A percentile compares a stretch with the other conserved stretches of the same genome.
Evolutionary conservation across 1,140 invertebrate genomes (phyloP).

Genomic region (Papilio helenus): DNA sequence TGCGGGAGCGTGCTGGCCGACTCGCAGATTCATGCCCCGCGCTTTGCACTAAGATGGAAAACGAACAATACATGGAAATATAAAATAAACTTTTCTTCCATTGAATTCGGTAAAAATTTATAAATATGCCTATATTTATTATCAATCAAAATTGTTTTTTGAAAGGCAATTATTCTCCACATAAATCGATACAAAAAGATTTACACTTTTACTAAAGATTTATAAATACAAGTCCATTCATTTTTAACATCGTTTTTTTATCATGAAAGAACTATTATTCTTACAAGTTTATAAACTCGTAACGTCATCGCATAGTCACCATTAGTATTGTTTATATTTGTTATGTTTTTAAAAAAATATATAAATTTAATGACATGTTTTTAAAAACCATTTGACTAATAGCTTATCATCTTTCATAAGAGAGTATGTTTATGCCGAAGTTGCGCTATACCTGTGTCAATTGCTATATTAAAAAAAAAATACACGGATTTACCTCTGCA

Average conservation of each 20-base stretch:
- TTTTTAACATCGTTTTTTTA: background rate
- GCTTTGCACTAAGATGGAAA: conserved; percentile 28
- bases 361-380: background rate
- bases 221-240: conserved; percentile 7
- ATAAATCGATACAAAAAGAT: background rate
- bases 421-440: background rate
- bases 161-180: background rate
- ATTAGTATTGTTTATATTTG: conserved; percentile 10
- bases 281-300: conserved; percentile 6
- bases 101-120: background rate
- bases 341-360: conserved; percentile 15
- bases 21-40: conserved; percentile 22
- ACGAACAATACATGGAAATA: conserved; percentile 28
- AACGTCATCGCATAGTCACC: background rate
- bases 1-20: conserved; percentile 44
- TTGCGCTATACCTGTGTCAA: background rate
- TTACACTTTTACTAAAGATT: background rate
- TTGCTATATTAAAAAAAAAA: background rate
- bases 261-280: conserved; percentile 7
- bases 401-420: background rate
- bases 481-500: background rate
- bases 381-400: background rate
- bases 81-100: conserved; percentile 21
- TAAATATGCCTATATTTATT: conserved; percentile 12
- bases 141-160: background rate